Evolutionary conservation across 2,888 invertebrate species (phyloP).

Genomic region (Drosophila peninsularis): DNA sequence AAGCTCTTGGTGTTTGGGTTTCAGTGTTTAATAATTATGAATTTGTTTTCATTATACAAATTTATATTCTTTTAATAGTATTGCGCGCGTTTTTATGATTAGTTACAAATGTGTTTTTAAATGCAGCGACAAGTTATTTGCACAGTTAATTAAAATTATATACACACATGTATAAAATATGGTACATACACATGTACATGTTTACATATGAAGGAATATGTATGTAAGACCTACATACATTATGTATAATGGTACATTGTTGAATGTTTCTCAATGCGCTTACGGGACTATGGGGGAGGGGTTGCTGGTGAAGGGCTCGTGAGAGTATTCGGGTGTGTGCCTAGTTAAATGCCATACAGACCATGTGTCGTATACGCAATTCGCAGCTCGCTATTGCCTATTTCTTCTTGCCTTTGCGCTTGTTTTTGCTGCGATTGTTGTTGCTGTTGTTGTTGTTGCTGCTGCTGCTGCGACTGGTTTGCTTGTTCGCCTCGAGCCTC

Average conservation of each 20-base stretch:
- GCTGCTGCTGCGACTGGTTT: constrained; percentile 40
- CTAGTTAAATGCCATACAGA: constrained; percentile 42
- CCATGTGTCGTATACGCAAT: constrained; percentile 63
- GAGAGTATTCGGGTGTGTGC: constrained; percentile 28
- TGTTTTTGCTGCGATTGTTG: constrained; percentile 72
- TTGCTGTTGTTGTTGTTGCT: constrained; percentile 38
- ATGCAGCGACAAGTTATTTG: constrained; percentile 71
- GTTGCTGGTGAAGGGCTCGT: constrained; percentile 18
- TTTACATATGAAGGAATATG: constrained; percentile 30
- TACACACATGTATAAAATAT: constrained; percentile 44
- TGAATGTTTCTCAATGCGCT: constrained; percentile 35
- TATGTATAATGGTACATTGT: constrained; percentile 41
- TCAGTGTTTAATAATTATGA: constrained; percentile 16
- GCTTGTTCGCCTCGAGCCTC: constrained; percentile 56
- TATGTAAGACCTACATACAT: constrained; percentile 34
- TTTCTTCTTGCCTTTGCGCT: constrained; percentile 79
- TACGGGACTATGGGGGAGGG: constrained; percentile 47
- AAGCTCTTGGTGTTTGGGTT: constrained; percentile 23
- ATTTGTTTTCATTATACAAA: constrained; percentile 22
- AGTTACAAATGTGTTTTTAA: constrained; percentile 80
- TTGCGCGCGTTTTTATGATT: constrained; percentile 57
- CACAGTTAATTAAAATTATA: constrained; percentile 67
- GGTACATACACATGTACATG: constrained; percentile 33
- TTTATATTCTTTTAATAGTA: not conserved
- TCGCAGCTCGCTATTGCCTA: constrained; percentile 31